Evolutionary conservation across 2,797 vertebrate species (phyloP), one percentile per base, ranked within the genome.

Genomic region (Nyctalus aviator): DNA sequence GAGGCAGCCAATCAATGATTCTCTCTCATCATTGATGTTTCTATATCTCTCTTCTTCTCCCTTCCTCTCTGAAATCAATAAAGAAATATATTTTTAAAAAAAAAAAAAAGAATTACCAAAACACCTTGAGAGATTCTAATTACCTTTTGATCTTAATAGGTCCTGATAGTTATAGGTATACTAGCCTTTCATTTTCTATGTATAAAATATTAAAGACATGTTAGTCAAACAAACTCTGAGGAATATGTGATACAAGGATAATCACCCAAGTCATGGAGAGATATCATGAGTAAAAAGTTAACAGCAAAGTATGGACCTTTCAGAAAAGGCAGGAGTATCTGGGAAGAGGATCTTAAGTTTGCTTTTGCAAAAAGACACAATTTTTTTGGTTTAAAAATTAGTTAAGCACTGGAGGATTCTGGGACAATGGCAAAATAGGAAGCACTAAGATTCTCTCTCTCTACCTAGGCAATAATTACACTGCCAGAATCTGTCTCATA

Each of bases 101-200:
- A n/a, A n/a, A n/a, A n/a, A n/a, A 41, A 37, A 88, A 93, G 37
- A 62, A 88, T 75, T 88, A 75, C 48, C 35, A 87, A 72, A 87
- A 73, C 44, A 64, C 15, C 69, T 35, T 68, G 23, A 93, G 21
- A 23, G 57, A 57, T 75, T 88, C 10, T 93, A 30, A 5, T 75
- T 88, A 75, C 23, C 57, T 75, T 25, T 48, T 20, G 18, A 69
- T 85, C 41, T 84, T 68, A 27, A 82, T 23, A 75, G 12, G 76
- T n/a, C 18, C 69, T 88, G 12, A 59, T n/a, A 8, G 18, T 35
- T 17, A 59, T 64, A 73, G 14, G 44, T 84, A 27, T 37, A 82
- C 17, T 66, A 82, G n/a, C 68, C 73, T 75, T 6, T 82, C 35
- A 46, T 88, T 72, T 50, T 41, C 57, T 87, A 44, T 64, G 55